Conservation (phyloP, 1,140 invertebrate species). For the Drosophila pandora region DNA sequence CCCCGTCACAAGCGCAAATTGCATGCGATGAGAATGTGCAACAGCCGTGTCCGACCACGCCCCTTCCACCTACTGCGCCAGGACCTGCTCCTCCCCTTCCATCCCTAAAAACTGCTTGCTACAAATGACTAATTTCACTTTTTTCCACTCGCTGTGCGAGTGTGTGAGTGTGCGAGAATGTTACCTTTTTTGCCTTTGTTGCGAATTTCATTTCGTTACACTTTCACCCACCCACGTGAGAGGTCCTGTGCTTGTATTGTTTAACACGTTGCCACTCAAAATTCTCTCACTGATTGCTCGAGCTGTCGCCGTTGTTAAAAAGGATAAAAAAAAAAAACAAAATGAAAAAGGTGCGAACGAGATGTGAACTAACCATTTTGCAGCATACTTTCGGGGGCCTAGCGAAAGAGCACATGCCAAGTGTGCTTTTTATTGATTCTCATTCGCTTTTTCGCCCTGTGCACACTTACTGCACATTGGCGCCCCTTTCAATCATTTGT, state of each 20-base stretch:
- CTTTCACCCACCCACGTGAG: slow-evolving; percentile 23
- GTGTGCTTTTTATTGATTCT: slow-evolving; percentile 18
- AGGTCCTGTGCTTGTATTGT: slow-evolving; percentile 32
- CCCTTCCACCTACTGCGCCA: slow-evolving; percentile 8
- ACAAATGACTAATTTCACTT: slow-evolving; percentile 76
- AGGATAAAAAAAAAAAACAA: slow-evolving; percentile 6
- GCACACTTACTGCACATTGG: slow-evolving; percentile 12
- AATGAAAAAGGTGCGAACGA: background rate
- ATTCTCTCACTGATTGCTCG: slow-evolving; percentile 64
- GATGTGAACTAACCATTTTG: background rate
- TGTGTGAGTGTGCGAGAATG: slow-evolving; percentile 7
- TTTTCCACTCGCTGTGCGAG: slow-evolving; percentile 34
- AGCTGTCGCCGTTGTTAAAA: slow-evolving; percentile 17
- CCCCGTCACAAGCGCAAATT: slow-evolving; percentile 52
- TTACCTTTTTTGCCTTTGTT: slow-evolving; percentile 33
- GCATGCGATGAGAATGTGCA: slow-evolving; percentile 74
- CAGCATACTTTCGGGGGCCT: slow-evolving; percentile 21
- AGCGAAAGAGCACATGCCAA: background rate
- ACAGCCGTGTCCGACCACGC: slow-evolving; percentile 57
- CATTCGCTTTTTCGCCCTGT: slow-evolving; percentile 11
- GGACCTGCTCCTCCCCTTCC: background rate
- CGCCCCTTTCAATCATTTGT: slow-evolving; percentile 40
- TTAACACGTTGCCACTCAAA: slow-evolving; percentile 60
- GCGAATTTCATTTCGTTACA: slow-evolving; percentile 53
- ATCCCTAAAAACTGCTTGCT: slow-evolving; percentile 35